A percentile compares a stretch with the other conserved stretches of the same genome.
Evolutionary conservation across 2,797 vertebrate species (phyloP).

Genomic region (Chromobotia macracanthus): DNA sequence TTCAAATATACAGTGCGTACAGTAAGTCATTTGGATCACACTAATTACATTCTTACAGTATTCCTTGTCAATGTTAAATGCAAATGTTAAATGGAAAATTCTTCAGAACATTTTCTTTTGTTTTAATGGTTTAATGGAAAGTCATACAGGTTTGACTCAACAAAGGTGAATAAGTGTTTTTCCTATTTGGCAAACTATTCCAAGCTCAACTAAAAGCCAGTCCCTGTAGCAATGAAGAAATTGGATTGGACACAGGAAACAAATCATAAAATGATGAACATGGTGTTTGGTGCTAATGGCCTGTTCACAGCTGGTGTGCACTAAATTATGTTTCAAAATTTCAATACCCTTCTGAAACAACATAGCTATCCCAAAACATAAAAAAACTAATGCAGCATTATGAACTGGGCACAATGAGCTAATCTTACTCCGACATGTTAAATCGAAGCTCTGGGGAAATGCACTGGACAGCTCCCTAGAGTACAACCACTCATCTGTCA

Average conservation of each 20-base stretch:
- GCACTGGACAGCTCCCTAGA: constrained; percentile 16
- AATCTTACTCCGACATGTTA: constrained; percentile 14
- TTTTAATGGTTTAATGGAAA: no score
- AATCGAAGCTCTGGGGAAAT: constrained; percentile 13
- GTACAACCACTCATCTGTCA: constrained; percentile 16
- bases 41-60: no score
- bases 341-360: background rate
- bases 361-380: background rate
- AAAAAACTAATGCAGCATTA: background rate
- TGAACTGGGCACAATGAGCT: background rate
- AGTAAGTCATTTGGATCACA: no score
- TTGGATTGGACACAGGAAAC: background rate
- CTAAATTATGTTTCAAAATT: background rate
- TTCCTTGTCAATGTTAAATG: no score
- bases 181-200: background rate
- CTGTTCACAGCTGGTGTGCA: constrained; percentile 1
- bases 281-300: background rate
- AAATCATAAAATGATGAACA: background rate
- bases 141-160: background rate
- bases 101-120: no score
- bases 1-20: no score
- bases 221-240: background rate
- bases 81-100: background rate
- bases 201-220: background rate
- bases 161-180: background rate